Evolutionary conservation across 2,888 invertebrate genomes (phyloP), one percentile per base, ranked within the genome.

Genomic region (Rhorus exstirpatorius): DNA sequence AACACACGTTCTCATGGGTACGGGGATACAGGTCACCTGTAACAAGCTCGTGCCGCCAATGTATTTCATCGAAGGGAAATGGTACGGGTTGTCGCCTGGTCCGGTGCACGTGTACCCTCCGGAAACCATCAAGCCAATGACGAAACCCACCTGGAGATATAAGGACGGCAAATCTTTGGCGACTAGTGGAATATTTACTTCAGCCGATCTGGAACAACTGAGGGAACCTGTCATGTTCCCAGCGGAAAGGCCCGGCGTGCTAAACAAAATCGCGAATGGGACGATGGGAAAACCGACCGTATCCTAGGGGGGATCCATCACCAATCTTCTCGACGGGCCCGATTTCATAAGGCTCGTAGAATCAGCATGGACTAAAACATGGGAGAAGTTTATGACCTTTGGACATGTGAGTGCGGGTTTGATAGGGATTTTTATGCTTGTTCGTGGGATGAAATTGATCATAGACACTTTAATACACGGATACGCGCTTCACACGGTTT

Each of bases 1-100:
- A 3, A 87, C 86, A 0, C 86, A 86, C 24, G 80, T 89, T 0
- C 51, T 90, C 3, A 83, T 83, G 14, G 58, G 71, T 17, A 46
- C 74, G 3, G 85, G 84, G 0, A 81, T 84, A 21, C 79, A 86
- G 68, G 60, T 83, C 3, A 78, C 81, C 0, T 88, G 87, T 24
- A 87, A 81, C 21, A 3, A 26, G 0, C 7, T 86, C 7, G 61
- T 85, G 2, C 86, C 88, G 0, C 67, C 86, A 0, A 65, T 84
- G 44, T 88, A 85, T 53, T 55, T 51, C 1, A 53, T 87, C 3
- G 83, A 85, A 0, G 63, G 83, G 2, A 41, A 71, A 61, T 88
- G 87, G 86, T 80, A 79, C 14, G 68, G 71, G 12, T 14, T 84
- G 8, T 19, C 68, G n/a, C 83, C 85, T 0, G n/a, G 7, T 10